A percentile compares a stretch with the other conserved stretches of the same genome.
Evolutionary conservation across 1,140 invertebrate genomes (phyloP).

Genomic region (Dendrolimus punctatus): DNA sequence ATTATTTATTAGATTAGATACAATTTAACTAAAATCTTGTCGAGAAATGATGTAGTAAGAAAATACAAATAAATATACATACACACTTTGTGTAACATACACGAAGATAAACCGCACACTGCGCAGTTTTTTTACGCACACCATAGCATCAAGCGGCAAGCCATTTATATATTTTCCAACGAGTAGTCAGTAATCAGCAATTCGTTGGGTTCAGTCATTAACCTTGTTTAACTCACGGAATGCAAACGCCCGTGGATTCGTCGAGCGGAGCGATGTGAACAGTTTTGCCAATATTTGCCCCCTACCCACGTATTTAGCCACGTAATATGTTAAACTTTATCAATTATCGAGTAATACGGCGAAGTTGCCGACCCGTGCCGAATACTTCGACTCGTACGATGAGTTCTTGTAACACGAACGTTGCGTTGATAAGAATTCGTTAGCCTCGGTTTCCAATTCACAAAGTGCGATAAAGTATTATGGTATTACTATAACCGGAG

Average conservation of each 20-base stretch:
- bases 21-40: too few species aligned
- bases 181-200: conserved; percentile 31
- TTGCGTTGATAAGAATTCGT: too few species aligned
- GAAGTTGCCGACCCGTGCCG: conserved; percentile 22
- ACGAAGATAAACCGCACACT: too few species aligned
- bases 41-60: too few species aligned
- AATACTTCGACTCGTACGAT: conserved; percentile 31
- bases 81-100: too few species aligned
- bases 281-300: conserved; percentile 46
- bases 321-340: conserved; percentile 55
- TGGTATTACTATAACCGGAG: too few species aligned
- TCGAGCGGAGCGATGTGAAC: conserved; percentile 5
- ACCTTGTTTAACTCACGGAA: conserved; percentile 23
- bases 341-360: conserved; percentile 51
- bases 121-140: too few species aligned
- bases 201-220: conserved; percentile 26
- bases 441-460: too few species aligned
- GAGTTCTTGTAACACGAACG: too few species aligned
- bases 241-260: conserved; percentile 11
- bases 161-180: conserved; percentile 19
- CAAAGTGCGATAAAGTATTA: too few species aligned
- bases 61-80: too few species aligned
- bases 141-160: not conserved
- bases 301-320: conserved; percentile 14
- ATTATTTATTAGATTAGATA: too few species aligned